phyloP scores from a whole-genome alignment of 2,888 invertebrate species.

The Folsomia manolachei region DNA sequence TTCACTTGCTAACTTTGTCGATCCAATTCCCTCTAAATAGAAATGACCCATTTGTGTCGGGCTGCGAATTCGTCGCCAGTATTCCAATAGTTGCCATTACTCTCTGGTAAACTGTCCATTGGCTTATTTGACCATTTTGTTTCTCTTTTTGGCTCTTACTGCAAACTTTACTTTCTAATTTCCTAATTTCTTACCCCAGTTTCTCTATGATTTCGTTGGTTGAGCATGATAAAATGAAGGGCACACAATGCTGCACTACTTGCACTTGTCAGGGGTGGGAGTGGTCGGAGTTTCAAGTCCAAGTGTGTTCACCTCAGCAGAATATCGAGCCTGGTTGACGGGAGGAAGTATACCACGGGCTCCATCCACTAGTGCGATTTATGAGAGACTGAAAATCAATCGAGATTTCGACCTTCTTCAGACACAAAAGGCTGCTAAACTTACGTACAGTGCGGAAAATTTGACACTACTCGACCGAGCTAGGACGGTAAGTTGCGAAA shows the following conservation, averaged over 20 bases:
- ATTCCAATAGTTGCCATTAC: too few species aligned
- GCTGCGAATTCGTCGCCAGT: too few species aligned
- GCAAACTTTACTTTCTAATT: too few species aligned
- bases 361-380: constrained; percentile 82
- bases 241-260: constrained; percentile 31
- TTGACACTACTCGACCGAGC: constrained; percentile 60
- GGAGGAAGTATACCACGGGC: constrained; percentile 55
- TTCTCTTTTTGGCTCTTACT: too few species aligned
- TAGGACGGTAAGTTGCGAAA: constrained; percentile 64
- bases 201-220: neutral
- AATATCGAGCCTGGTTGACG: constrained; percentile 89
- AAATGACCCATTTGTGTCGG: too few species aligned
- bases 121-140: too few species aligned
- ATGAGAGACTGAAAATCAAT: constrained; percentile 82
- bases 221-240: neutral
- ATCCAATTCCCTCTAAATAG: constrained; percentile 11
- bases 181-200: too few species aligned
- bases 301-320: constrained; percentile 78
- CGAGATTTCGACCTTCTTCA: constrained; percentile 62
- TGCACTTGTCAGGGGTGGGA: neutral
- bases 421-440: constrained; percentile 69
- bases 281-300: constrained; percentile 51
- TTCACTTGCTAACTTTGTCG: too few species aligned
- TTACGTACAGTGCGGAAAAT: constrained; percentile 88
- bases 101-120: too few species aligned